Percentiles rank a stretch among this genome's conserved stretches.
Evolutionary conservation across 2,797 vertebrate species (phyloP).

Genomic region (Heteromormyrus szaboi): DNA sequence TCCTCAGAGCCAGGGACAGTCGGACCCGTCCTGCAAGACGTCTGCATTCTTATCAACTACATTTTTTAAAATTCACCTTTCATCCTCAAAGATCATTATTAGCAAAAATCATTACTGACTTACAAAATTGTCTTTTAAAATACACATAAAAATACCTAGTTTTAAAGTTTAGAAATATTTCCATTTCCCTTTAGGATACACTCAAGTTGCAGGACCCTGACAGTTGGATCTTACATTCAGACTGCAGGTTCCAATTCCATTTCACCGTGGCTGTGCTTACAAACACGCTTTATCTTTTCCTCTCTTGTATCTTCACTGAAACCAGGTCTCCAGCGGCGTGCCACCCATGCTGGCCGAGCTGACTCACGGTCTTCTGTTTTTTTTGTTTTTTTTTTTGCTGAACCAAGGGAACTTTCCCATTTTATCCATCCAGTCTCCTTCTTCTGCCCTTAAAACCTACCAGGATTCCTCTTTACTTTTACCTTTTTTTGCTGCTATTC

Average conservation of each 20-base stretch:
- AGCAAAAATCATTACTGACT: not conserved
- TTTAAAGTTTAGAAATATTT: not conserved
- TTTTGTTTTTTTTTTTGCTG: not conserved
- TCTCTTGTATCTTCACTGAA: not conserved
- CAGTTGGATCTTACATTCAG: not conserved
- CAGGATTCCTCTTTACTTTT: not conserved
- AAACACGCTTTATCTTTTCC: not conserved
- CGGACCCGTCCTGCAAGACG: not conserved
- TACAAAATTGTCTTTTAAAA: not conserved
- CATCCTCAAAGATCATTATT: not conserved
- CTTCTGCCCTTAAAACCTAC: not conserved
- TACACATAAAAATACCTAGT: not conserved
- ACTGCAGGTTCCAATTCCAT: not conserved
- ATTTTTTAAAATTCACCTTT: not conserved
- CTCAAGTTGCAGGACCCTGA: not conserved
- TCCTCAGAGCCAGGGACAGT: not conserved
- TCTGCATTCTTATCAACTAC: not conserved
- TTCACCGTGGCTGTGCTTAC: not conserved
- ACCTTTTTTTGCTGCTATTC: not conserved
- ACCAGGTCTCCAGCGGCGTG: not conserved
- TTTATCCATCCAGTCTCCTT: not conserved
- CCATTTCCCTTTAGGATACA: not conserved
- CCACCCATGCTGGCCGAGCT: not conserved
- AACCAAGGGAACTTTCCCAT: not conserved
- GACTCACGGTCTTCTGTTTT: not conserved